Evolutionary conservation across 2,797 vertebrate genomes (phyloP), one percentile per base, ranked within the genome.

Genomic region (Glossophaga mutica): DNA sequence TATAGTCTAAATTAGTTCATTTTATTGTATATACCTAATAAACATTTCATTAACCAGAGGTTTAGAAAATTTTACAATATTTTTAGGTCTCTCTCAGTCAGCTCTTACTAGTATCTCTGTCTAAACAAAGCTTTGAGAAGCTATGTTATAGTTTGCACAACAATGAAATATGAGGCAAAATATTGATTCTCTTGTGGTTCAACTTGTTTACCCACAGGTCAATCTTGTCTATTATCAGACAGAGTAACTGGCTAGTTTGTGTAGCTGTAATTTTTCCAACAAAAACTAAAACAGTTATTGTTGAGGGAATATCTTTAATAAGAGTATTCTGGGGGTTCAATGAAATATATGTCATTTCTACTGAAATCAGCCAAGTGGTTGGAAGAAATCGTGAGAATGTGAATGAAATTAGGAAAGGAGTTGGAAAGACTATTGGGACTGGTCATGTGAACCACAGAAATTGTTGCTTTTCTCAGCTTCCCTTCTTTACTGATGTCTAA

Each of bases 231-330:
- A 89, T 92, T 95, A 97, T 96, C 96, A 93, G 83, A 95, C 96
- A 87, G 1, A 94, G 46, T 95, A 97, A 97, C 57, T 96, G 94
- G 67, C 87, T 94, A 68, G 37, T 70, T 95, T 50, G 32, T 82
- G 65, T 76, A 88, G 76, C 84, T 97, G 73, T 93, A 93, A 85
- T 85, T 94, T 92, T 91, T 97, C 96, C 92, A 95, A 97, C 57
- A 94, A 95, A 96, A 97, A 95, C 78, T 52, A 81, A 96, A 97
- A 87, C 68, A 87, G 68, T 88, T 95, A 87, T 95, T 96, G 91
- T 97, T 97, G 90, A 96, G 92, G 89, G 94, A 97, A 95, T 97
- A 96, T 95, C 52, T 97, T 96, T 96, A 96, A 90, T 91, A 97
- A 94, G 68, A 91, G n/a, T 89, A 42, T 89, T 50, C 67, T 95